Evolutionary conservation across 2,888 invertebrate genomes (phyloP), one percentile per base, ranked within the genome.

Genomic region (Clostera curtula): DNA sequence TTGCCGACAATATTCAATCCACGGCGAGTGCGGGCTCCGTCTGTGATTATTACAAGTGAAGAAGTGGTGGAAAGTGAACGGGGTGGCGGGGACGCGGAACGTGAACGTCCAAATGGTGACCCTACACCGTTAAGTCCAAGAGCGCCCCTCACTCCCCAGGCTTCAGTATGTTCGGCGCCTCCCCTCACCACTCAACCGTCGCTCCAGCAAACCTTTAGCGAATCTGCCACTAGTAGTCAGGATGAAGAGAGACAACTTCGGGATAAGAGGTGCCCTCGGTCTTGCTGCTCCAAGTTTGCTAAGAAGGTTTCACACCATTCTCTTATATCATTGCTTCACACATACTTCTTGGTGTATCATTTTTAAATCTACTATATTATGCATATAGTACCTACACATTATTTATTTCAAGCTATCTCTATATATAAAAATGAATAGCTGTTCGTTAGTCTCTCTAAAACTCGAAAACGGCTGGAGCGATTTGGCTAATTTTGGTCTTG

Each of bases 1-100:
- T 88, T 93, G 75, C 90, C 92, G 45, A 92, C 92, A 44, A 93
- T 93, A 60, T 93, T 93, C 74, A 92, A 93, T 74, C 93, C 92
- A 21, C 88, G 88, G 62, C 84, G 89, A 45, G 88, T 88, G 31
- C 86, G 89, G 37, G 86, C 90, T 33, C 90, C 90, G 41, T 89
- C 89, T 29, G 90, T 90, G 42, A 89, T 90, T 54, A 88, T 90
- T 43, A 90, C 90, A 23, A 88, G 88, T 46, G 86, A 86, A 44
- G 89, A 89, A 46, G 85, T 85, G 24, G 68, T 71, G 25, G 82
- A 77, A 34, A 68, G 45, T 34, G 85, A 72, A 34, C 62, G 67
- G 12, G 61, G 60, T 23, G 60, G 64, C 18, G 69, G 62, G 12
- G 73, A 68, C 24, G 66, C 54, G 3, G 77, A 74, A 26, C 52